phyloP scores from a whole-genome alignment of 2,888 invertebrate species.

The Synanthedon tipuliformis region DNA sequence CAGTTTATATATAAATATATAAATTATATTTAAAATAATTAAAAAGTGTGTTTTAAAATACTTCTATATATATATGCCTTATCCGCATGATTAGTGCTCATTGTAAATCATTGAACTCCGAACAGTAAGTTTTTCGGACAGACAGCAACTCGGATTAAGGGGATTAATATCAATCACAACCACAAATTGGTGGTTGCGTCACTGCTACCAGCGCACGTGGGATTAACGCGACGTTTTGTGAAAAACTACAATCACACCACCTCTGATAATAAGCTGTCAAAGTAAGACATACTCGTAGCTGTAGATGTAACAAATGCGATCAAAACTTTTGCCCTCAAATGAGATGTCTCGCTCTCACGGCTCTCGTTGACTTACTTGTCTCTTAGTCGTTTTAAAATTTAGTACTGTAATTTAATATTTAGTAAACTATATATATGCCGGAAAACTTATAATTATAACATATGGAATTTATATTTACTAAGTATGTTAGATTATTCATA shows the following conservation, averaged over 20 bases:
- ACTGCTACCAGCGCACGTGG: constrained; percentile 31
- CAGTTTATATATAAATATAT: too few species aligned
- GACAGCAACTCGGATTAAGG: constrained; percentile 42
- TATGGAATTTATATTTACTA: too few species aligned
- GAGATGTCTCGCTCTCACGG: too few species aligned
- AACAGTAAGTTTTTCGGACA: constrained; percentile 33
- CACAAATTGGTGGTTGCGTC: constrained; percentile 53
- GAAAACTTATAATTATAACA: too few species aligned
- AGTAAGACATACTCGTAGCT: neutral
- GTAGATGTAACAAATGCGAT: too few species aligned
- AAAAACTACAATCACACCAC: neutral
- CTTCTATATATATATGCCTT: neutral
- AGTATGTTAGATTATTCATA: too few species aligned
- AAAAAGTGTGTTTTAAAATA: neutral
- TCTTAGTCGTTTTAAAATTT: too few species aligned
- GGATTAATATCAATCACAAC: constrained; percentile 63
- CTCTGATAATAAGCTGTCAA: neutral
- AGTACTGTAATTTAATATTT: too few species aligned
- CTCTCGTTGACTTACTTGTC: too few species aligned
- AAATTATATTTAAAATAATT: neutral
- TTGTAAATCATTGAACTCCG: constrained; percentile 6
- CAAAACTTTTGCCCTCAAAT: too few species aligned
- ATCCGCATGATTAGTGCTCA: neutral
- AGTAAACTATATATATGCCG: too few species aligned
- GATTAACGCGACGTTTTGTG: constrained; percentile 18